Base-by-base conservation (phyloP, 2,888 invertebrate species). In the Tenthredo notha region DNA sequence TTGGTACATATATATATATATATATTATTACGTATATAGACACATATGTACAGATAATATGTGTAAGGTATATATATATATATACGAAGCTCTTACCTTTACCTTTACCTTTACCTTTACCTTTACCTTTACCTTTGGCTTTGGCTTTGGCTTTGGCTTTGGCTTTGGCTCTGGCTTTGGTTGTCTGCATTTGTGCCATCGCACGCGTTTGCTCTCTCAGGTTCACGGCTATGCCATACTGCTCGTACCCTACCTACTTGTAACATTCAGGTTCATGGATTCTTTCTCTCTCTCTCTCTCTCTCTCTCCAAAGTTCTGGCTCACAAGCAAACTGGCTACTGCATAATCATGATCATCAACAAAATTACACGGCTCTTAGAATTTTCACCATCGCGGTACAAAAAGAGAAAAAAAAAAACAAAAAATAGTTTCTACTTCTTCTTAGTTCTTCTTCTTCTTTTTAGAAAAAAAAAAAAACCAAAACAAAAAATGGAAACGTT, bases 201-300 rank as follows among this genome's bases (percentile, higher is more conserved):
- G 78, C 18, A 54, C 77, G 77, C 43, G 29, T 21, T 25, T 18
- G 18, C 61, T 61, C 50, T 77, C 77, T 58, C 78, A 80, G 78
- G 78, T 80, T 80, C 78, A 80, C 21, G 78, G 78, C 78, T 72
- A 72, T 72, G 67, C 67, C 25, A 25, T 33, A 15, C 47, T 33
- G 29, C 67, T 15, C 67, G 18, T 15, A 67, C 10, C 67, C 4
- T 18, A 67, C 29, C 67, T 67, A 40, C 77, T 77, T 50, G 50
- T 50, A 29, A 77, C 29, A 77, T 29, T 67, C 78, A 80, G 78
- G 78, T 80, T 80, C 78, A 80, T 5, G 78, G 78, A 40, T 61
- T 61, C 78, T 61, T 37, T 80, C 78, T 18, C 15, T 3, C 47
- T 47, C 15, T 18, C 47, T 15, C 15, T 47, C 3, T 50, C 6